phyloP scores from a whole-genome alignment of 2,888 invertebrate species.

The Nemoura dubitans region DNA sequence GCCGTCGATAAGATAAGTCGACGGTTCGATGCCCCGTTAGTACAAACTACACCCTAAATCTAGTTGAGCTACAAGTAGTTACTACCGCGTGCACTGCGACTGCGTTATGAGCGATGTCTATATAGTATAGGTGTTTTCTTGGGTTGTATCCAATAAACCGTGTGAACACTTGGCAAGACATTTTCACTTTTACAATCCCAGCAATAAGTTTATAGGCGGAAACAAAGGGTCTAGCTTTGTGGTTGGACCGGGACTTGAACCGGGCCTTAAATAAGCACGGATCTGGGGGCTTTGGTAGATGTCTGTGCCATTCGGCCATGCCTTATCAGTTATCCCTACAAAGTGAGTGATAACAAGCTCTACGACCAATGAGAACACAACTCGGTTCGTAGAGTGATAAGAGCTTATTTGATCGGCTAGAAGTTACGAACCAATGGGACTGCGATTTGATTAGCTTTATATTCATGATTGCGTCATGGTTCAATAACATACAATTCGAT shows the following conservation, averaged over 20 bases:
- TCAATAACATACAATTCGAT: too few species aligned
- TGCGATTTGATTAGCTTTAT: not conserved
- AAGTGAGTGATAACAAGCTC: too few species aligned
- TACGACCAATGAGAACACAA: too few species aligned
- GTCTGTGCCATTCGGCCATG: too few species aligned
- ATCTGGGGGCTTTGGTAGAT: too few species aligned
- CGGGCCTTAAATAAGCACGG: too few species aligned
- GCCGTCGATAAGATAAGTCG: slow-evolving; percentile 20
- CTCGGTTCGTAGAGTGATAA: not conserved
- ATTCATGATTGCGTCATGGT: too few species aligned
- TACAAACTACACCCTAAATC: slow-evolving; percentile 5
- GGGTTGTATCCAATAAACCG: not conserved
- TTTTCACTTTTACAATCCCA: not conserved
- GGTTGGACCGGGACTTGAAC: too few species aligned
- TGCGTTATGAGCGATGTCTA: not conserved
- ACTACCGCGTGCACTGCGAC: not conserved
- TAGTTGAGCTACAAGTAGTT: not conserved
- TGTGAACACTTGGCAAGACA: not conserved
- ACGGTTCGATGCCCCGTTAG: slow-evolving; percentile 22
- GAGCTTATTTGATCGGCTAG: not conserved
- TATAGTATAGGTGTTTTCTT: not conserved
- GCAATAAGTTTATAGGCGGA: not conserved
- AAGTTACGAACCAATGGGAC: not conserved
- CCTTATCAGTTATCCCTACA: too few species aligned
- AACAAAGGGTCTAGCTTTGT: not conserved